Base-by-base conservation (phyloP, 2,113 vertebrate genomes). In the Phaetusa simplex region DNA sequence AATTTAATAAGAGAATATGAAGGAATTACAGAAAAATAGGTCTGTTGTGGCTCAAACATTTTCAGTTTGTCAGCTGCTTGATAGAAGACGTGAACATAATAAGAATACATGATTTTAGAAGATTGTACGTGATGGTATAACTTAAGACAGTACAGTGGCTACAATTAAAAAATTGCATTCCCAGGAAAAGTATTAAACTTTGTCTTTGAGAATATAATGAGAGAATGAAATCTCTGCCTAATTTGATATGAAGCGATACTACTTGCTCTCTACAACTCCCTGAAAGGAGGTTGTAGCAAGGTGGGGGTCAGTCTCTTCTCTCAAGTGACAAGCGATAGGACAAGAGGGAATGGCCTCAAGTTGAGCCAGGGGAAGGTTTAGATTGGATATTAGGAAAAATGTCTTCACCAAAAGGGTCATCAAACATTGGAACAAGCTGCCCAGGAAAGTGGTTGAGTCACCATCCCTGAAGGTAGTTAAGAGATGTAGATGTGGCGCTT, bases 401-500 rank as follows among this genome's bases (percentile, higher is more conserved):
- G 43, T 58, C 15, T 66, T 76, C 15, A 30, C 20, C 2, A 1
- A 29, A 62, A 58, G 18, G 4, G 6, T 7, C 81, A 5, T 36
- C 24, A 52, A 7, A 4, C 17, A 19, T 1, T 58, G 45, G 24
- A 74, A 52, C 5, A 66, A 29, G 14, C 21, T 82, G 36, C 12
- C 12, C 14, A 62, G 40, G 36, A 42, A 55, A 22, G 15, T 36
- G 32, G 24, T 55, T 6, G 53, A n/a, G 9, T 70, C 40, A 13
- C 23, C 12, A 21, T 36, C 24, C 3, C 13, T 65, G 27, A 18
- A 36, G 29, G 14, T 34, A 6, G 9, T 79, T 36, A 34, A 82
- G 32, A 13, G 1, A 0, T 8, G 12, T 32, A 40, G 21, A 8
- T 7, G 5, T 64, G 56, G 26, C 6, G 11, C 23, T 29, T 18